Conservation (phyloP, 2,113 vertebrate genomes). For the Tonatia bakeri region DNA sequence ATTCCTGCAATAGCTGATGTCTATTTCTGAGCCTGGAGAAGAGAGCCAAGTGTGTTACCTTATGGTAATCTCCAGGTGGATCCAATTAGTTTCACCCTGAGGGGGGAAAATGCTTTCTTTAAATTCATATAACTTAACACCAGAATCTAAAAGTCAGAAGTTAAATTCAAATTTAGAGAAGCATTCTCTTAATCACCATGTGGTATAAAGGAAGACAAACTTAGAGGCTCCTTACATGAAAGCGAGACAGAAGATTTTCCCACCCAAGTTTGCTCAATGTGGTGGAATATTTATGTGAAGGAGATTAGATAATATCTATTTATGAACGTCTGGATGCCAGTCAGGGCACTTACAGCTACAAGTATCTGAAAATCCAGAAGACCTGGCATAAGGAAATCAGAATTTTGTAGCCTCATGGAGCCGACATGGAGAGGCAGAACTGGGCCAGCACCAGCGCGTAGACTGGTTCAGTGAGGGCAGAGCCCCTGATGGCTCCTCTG, state of each 20-base stretch:
- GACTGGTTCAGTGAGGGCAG: background rate
- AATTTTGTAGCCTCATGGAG: background rate
- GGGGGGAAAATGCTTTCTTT: constrained; percentile 23
- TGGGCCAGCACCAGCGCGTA: background rate
- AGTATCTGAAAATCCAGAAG: background rate
- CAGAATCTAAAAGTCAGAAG: constrained; percentile 39
- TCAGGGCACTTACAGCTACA: background rate
- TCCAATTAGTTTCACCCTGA: constrained; percentile 37
- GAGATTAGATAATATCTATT: background rate
- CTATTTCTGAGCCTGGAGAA: background rate
- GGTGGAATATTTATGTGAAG: background rate
- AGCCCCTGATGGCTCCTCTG: background rate
- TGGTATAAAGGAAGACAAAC: constrained; percentile 22
- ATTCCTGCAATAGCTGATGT: background rate
- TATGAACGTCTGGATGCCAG: background rate
- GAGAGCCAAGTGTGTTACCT: background rate
- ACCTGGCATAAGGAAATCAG: background rate
- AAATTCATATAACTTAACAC: constrained; percentile 45
- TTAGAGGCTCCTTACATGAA: background rate
- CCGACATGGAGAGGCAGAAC: background rate
- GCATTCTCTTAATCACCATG: constrained; percentile 16
- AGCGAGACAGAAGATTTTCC: background rate
- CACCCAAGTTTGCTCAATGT: background rate
- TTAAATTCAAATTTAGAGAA: constrained; percentile 54
- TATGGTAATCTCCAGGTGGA: constrained; percentile 50